phyloP scores from a whole-genome alignment of 2,113 vertebrate species.

The Lucifuga dentata region DNA sequence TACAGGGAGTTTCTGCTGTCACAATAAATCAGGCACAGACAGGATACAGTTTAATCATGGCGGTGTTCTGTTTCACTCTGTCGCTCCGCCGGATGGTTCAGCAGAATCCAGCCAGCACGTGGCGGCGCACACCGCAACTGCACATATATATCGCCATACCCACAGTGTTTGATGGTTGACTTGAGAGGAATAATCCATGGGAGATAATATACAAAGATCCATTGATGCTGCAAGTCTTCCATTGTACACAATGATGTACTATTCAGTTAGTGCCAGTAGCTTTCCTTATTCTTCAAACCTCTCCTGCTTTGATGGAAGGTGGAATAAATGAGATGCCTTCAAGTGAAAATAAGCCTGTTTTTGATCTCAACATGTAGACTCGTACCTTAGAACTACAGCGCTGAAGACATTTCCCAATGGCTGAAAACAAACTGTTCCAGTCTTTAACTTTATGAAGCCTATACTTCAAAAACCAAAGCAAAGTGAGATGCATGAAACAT shows the following conservation, averaged over 20 bases:
- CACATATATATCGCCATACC: slow-evolving; percentile 6
- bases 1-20: slow-evolving; percentile 75
- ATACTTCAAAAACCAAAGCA: slow-evolving; percentile 66
- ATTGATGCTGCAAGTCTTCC: slow-evolving; percentile 14
- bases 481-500: slow-evolving; percentile 57
- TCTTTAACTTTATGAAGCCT: slow-evolving; percentile 44
- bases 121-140: slow-evolving; percentile 20
- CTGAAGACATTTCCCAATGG: slow-evolving; percentile 43
- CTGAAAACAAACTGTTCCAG: slow-evolving; percentile 44
- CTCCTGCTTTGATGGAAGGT: slow-evolving; percentile 39
- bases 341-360: slow-evolving; percentile 51
- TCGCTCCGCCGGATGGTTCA: slow-evolving; percentile 34
- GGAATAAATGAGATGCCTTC: slow-evolving; percentile 46
- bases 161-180: slow-evolving; percentile 76
- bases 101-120: slow-evolving; percentile 30
- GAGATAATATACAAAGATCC: slow-evolving; percentile 1
- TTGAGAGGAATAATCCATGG: slow-evolving; percentile 57
- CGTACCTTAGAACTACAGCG: slow-evolving; percentile 34
- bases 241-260: slow-evolving; percentile 39
- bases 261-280: slow-evolving; percentile 38
- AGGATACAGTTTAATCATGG: slow-evolving; percentile 73
- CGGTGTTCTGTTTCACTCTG: slow-evolving; percentile 66
- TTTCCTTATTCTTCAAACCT: slow-evolving; percentile 35
- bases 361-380: slow-evolving; percentile 47
- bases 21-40: slow-evolving; percentile 73